A percentile compares a stretch with the other conserved stretches of the same genome.
These are phyloP conservation scores for Morpho deidamia DNA, from an alignment of 2,888 invertebrate genomes.

Conservation along the genomic window DNA sequence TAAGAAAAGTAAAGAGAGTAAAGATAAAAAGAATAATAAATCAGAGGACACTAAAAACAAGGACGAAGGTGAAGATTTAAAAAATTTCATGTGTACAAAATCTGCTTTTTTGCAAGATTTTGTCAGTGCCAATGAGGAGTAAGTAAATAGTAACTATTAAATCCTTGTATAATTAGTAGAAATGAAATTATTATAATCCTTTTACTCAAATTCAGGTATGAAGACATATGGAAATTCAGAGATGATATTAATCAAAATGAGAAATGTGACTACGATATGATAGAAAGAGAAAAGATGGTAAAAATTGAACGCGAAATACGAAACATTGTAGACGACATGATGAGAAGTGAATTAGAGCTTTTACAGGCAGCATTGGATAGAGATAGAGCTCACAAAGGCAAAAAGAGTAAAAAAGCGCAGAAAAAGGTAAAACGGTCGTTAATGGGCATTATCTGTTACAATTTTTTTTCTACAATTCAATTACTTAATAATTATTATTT, in stretches of 20 bases:
- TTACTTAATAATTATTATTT: background rate
- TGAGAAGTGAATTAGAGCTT: conserved; percentile 83
- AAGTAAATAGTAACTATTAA: conserved; percentile 30
- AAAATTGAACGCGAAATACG: conserved; percentile 91
- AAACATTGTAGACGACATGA: conserved; percentile 87
- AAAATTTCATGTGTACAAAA: conserved; percentile 81
- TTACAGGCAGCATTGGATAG: conserved; percentile 85
- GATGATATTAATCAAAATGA: conserved; percentile 88
- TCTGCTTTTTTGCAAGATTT: conserved; percentile 87
- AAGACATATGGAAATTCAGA: conserved; percentile 90
- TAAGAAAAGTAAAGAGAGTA: conserved; percentile 85
- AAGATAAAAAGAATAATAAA: conserved; percentile 79
- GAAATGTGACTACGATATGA: conserved; percentile 88
- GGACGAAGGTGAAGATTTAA: conserved; percentile 81
- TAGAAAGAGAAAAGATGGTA: conserved; percentile 88
- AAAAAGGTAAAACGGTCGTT: conserved; percentile 72
- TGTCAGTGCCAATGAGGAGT: conserved; percentile 85
- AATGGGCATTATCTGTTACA: background rate
- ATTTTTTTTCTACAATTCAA: background rate
- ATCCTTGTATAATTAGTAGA: too few species aligned
- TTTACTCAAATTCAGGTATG: conserved; percentile 70
- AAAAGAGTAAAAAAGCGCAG: conserved; percentile 86
- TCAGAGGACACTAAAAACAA: conserved; percentile 72
- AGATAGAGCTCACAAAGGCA: conserved; percentile 85
- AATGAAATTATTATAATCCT: background rate